These are phyloP conservation scores for Homarus americanus DNA, from an alignment of 1,140 invertebrate species.

Conservation along the genomic window DNA sequence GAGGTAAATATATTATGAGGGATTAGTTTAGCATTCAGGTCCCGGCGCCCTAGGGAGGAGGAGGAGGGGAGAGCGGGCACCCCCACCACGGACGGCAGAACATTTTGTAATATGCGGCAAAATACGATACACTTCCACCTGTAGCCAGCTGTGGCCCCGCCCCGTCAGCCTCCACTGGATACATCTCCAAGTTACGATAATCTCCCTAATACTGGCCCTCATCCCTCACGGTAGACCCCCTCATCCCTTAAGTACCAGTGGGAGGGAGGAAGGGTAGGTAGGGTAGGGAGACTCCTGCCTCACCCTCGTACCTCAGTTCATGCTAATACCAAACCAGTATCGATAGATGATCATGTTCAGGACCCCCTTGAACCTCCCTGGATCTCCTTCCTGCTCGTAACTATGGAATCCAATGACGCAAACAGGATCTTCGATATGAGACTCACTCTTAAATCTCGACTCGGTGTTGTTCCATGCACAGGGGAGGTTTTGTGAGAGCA, in stretches of 20 bases:
- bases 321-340: not conserved
- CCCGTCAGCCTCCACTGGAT: not conserved
- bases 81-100: not conserved
- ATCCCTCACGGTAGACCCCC: not conserved
- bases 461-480: not conserved
- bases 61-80: not conserved
- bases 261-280: too few species aligned
- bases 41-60: too few species aligned
- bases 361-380: not conserved
- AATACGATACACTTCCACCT: slow-evolving; percentile 21
- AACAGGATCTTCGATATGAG: not conserved
- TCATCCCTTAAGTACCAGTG: slow-evolving; percentile 5
- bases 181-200: slow-evolving; percentile 9
- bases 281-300: not conserved
- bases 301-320: not conserved
- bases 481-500: not conserved
- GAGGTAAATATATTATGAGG: not conserved
- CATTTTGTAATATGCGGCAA: not conserved
- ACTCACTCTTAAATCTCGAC: not conserved
- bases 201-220: not conserved
- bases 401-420: not conserved
- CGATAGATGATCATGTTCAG: not conserved
- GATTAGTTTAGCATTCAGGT: not conserved
- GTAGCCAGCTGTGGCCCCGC: slow-evolving; percentile 9
- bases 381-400: not conserved